Evolutionary conservation across 2,113 vertebrate species (phyloP), one percentile per base, ranked within the genome.

Genomic region (Tetrao urogallus): DNA sequence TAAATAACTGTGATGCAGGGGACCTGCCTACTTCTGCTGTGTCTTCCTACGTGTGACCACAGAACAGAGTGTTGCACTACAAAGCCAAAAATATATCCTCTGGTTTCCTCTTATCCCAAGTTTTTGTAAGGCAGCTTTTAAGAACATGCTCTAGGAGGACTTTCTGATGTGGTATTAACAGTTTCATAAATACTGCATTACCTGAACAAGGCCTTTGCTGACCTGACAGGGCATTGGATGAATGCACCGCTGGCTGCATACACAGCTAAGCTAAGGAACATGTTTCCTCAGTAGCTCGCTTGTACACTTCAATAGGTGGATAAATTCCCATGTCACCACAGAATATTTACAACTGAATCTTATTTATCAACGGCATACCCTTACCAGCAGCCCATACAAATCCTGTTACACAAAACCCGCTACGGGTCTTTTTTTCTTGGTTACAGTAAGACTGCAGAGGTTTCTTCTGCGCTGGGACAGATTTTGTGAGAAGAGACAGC

Each of bases 311-410:
- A 95, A 91, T 95, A 93, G 92, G 79, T 93, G 89, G 79, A 93
- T 94, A 90, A 96, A 96, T 97, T 96, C 93, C 86, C 78, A 61
- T 89, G 88, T 93, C 88, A 92, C 84, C 69, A 76, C 73, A 89
- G 83, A 93, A 94, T 96, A 96, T 97, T 95, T 97, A 96, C 91
- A 94, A 89, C 52, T 50, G 90, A 92, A 95, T 86, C 75, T 85
- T 93, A 94, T 88, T 95, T 94, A 96, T 89, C 92, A 92, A 75
- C 73, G 63, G 76, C 1, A 0, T 82, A 74, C 94, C 86, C 88
- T 92, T 87, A 94, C 82, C 91, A 85, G 75, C 86, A 95, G 85
- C 89, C 61, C 70, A 64, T 65, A 82, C 83, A 94, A 96, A 97
- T 95, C 91, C 88, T 83, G 88, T 96, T 92, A 88, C 1, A 88